Conservation (phyloP, 2,113 vertebrate species). For the Petroica traversi region DNA sequence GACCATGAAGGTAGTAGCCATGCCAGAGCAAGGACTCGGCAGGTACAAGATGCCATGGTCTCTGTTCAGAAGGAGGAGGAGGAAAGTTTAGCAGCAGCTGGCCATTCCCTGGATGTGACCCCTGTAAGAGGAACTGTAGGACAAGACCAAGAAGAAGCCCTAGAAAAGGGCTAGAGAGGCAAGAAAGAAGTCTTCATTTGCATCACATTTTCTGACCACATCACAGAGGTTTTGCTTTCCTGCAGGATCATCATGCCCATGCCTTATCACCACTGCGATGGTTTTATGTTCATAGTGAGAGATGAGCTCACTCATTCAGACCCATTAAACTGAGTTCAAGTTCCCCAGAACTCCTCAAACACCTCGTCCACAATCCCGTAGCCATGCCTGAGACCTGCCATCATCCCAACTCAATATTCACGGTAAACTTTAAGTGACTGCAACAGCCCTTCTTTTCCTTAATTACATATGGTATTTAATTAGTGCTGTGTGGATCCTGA, state of each 20-base stretch:
- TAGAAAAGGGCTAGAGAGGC: neutral
- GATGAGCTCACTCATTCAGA: neutral
- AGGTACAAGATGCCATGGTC: neutral
- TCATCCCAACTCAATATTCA: neutral
- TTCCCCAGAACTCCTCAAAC: neutral
- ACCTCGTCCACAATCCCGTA: neutral
- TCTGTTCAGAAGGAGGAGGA: conserved; percentile 10
- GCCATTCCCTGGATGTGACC: neutral
- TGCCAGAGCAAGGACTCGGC: neutral
- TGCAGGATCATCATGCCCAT: neutral
- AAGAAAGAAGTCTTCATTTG: neutral
- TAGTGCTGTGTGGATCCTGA: neutral
- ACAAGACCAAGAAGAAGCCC: neutral
- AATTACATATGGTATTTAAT: neutral
- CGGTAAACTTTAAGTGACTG: neutral
- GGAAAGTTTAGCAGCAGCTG: neutral
- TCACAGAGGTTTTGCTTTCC: neutral
- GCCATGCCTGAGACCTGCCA: neutral
- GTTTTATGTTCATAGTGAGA: neutral
- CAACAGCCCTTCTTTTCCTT: neutral
- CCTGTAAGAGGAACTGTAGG: neutral
- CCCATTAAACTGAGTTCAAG: neutral
- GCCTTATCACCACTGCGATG: neutral
- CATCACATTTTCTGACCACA: neutral
- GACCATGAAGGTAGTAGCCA: neutral